Evolutionary conservation across 2,113 vertebrate genomes (phyloP).

Genomic region (Calidris pygmaea): DNA sequence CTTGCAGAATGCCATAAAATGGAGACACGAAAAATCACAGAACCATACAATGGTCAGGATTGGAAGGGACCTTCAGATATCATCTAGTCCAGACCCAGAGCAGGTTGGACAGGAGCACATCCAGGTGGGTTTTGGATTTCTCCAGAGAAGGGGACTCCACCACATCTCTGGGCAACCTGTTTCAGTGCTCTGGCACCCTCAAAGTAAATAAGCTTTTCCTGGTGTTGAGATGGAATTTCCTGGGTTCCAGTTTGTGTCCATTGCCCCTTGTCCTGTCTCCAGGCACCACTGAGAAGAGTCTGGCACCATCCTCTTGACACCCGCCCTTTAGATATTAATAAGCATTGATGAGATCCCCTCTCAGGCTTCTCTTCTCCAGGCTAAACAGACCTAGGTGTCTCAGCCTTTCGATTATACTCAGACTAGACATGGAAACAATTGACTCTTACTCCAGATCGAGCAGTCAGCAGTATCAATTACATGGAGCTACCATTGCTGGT

Average conservation of each 20-base stretch:
- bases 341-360: not conserved
- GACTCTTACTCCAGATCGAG: not conserved
- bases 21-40: not conserved
- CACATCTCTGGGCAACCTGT: not conserved
- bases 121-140: not conserved
- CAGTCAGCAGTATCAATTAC: not conserved
- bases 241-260: not conserved
- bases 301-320: not conserved
- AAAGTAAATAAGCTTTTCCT: not conserved
- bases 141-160: not conserved
- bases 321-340: not conserved
- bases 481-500: not conserved
- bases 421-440: not conserved
- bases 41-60: not conserved
- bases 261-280: not conserved
- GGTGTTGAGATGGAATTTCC: not conserved
- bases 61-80: not conserved
- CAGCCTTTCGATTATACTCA: not conserved
- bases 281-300: not conserved
- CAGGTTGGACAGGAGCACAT: not conserved
- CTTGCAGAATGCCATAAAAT: not conserved
- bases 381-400: not conserved
- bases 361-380: not conserved
- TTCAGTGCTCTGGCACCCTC: not conserved
- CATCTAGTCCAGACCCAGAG: not conserved